Conservation (phyloP, 2,888 invertebrate species). For the Napeogenes inachia region DNA sequence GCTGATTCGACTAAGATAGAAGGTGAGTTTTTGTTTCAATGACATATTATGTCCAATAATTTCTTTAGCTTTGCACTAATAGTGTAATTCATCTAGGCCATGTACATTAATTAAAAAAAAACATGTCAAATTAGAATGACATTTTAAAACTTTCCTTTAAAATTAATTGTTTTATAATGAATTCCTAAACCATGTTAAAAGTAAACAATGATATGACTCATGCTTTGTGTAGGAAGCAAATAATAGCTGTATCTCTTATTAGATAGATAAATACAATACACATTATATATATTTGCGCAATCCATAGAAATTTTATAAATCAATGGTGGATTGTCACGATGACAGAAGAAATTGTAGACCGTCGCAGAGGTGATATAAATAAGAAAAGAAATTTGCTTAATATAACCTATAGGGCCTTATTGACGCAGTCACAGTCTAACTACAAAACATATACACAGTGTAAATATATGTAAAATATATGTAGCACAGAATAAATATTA, state of each 20-base stretch:
- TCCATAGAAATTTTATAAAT: too few species aligned
- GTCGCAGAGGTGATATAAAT: constrained; percentile 24
- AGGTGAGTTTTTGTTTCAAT: constrained; percentile 24
- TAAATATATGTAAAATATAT: too few species aligned
- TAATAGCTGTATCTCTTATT: neutral
- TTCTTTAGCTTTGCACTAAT: too few species aligned
- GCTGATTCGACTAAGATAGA: constrained; percentile 36
- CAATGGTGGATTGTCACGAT: constrained; percentile 15
- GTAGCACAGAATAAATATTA: neutral
- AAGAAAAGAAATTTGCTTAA: too few species aligned
- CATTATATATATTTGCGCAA: neutral
- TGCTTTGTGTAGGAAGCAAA: neutral
- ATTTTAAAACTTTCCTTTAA: neutral
- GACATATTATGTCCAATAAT: too few species aligned
- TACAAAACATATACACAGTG: too few species aligned
- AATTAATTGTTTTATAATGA: neutral
- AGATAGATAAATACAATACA: neutral
- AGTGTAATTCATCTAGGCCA: too few species aligned
- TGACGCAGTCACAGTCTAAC: too few species aligned
- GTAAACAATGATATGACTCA: constrained; percentile 2
- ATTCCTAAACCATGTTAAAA: neutral
- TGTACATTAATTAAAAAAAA: too few species aligned
- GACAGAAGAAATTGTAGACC: constrained; percentile 20
- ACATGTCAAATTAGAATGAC: neutral
- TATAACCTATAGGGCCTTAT: too few species aligned